Base-by-base conservation (phyloP, 1,140 invertebrate species). In the Dolichoris vasculosae region DNA sequence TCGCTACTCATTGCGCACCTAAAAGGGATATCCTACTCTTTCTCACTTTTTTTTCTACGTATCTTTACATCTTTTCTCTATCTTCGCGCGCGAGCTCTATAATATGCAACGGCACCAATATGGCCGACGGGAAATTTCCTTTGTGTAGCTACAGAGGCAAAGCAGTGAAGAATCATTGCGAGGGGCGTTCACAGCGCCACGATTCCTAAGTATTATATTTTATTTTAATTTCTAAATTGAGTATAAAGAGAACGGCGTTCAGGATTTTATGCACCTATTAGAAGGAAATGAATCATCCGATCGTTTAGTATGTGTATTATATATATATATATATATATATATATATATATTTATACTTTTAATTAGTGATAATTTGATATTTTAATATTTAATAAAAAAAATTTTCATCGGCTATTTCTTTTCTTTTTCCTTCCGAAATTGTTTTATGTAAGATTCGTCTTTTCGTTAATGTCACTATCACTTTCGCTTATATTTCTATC, bases 41-140 rank as follows among this genome's bases (percentile, higher is more conserved):
- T 43, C 32, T 73, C 23, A 15, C 59, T 64, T 30, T 23, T 59
- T 32, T 38, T 32, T 32, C 75, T 64, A 32, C 11, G 26, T 59
- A 51, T 35, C 51, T n/a, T 26, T 8, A 46, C 46, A 69, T 77
- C 73, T 78, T 32, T 67, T 84, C 73, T 77, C 13, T n/a, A n/a
- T n/a, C 9, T 69, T 78, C 67, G 51, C 40, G 69, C 78, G 69
- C 55, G 30, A 20, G n/a, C 80, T 75, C 69, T 82, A 78, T 17
- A 43, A 82, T 63, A 35, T 59, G 67, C 84, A 48, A 67, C 30
- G 87, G 90, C 92, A 91, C 91, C 92, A 95, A 95, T 90, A 95
- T 95, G 95, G 95, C 95, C 91, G 94, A 90, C 90, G 88, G 82
- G 87, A 89, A 92, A 91, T 91, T 94, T 94, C 91, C 94, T 94